phyloP scores from a whole-genome alignment of 2,888 invertebrate genomes.

The Chromoteleia sp. region DNA sequence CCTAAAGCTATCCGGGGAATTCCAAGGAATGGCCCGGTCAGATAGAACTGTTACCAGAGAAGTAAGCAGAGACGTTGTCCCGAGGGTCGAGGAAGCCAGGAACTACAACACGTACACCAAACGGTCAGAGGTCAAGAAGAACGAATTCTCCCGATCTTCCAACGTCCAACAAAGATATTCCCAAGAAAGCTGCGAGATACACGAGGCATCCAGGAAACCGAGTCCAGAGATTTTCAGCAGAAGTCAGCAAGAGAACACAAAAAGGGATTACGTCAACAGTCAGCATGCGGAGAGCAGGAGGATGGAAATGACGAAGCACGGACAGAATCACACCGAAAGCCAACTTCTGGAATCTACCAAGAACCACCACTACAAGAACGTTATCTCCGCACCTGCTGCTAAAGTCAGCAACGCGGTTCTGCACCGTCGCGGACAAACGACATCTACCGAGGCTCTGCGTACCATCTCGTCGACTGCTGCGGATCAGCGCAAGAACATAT shows the following conservation, averaged over 20 bases:
- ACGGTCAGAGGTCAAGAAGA: conserved; percentile 78
- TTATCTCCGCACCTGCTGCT: conserved; percentile 89
- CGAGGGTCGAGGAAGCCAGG: conserved; percentile 85
- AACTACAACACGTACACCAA: conserved; percentile 86
- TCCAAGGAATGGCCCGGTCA: conserved; percentile 80
- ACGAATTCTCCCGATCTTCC: conserved; percentile 85
- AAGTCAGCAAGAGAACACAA: conserved; percentile 73
- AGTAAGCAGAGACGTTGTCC: conserved; percentile 86
- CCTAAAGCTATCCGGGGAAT: conserved; percentile 85
- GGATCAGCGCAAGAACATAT: conserved; percentile 92
- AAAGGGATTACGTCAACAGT: conserved; percentile 78
- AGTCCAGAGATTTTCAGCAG: conserved; percentile 44
- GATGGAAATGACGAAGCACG: conserved; percentile 20
- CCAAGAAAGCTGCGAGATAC: conserved; percentile 83
- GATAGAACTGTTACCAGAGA: conserved; percentile 86
- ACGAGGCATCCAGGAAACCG: conserved; percentile 58
- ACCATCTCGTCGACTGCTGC: conserved; percentile 90
- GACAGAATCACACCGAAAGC: conserved; percentile 81
- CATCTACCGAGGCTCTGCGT: conserved; percentile 90
- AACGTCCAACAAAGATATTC: conserved; percentile 79
- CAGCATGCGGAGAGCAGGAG: conserved; percentile 75
- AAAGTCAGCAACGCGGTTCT: conserved; percentile 91
- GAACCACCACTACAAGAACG: conserved; percentile 90
- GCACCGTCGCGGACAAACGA: conserved; percentile 90
- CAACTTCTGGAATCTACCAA: conserved; percentile 74